phyloP scores from a whole-genome alignment of 2,888 invertebrate species.

The Vanessa cardui region DNA sequence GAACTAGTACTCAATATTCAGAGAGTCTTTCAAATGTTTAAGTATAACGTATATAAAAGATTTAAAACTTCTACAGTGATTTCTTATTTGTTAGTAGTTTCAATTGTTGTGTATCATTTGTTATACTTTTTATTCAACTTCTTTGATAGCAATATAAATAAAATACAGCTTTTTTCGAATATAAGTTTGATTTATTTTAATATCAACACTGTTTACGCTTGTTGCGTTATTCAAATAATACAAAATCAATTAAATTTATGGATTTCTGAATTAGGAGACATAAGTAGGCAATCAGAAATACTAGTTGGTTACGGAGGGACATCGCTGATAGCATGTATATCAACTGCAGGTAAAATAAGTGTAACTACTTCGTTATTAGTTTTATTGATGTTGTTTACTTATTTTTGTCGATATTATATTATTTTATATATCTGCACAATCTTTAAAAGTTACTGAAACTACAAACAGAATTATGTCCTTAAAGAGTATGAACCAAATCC shows the following conservation, averaged over 20 bases:
- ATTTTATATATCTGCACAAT: too few species aligned
- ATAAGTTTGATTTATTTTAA: background rate
- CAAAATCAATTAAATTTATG: constrained; percentile 3
- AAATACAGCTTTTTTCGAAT: too few species aligned
- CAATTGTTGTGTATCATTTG: background rate
- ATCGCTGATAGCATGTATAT: background rate
- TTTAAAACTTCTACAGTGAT: background rate
- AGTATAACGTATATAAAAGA: background rate
- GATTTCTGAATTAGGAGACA: constrained; percentile 5
- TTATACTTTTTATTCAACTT: background rate
- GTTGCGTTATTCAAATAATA: background rate
- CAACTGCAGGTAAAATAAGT: background rate
- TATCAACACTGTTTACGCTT: background rate
- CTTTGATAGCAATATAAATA: background rate
- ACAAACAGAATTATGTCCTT: too few species aligned
- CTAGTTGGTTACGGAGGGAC: too few species aligned
- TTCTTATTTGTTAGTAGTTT: background rate
- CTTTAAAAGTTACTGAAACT: too few species aligned
- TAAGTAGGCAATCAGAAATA: background rate
- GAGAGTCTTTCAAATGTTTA: constrained; percentile 2
- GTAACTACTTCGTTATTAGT: too few species aligned
- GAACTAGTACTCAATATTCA: constrained; percentile 10
- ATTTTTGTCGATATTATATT: too few species aligned
- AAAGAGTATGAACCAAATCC: too few species aligned
- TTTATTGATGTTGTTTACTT: too few species aligned